Percentiles rank a stretch among this genome's conserved stretches.
Evolutionary conservation across 2,113 vertebrate species (phyloP).

Genomic region (Syrrhaptes paradoxus): DNA sequence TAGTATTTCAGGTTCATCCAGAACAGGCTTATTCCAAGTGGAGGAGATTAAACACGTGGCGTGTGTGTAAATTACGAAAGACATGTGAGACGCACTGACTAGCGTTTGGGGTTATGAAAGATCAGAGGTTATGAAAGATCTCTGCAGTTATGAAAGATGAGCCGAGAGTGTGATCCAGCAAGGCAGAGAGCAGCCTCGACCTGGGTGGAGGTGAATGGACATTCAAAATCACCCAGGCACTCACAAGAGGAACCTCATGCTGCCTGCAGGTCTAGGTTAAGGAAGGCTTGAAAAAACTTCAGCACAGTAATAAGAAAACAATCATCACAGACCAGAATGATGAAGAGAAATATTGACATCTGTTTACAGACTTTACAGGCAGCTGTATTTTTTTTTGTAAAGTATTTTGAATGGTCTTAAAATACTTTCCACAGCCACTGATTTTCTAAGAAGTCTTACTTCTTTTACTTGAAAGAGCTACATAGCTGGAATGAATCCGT

Average conservation of each 20-base stretch:
- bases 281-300: neutral
- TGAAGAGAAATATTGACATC: neutral
- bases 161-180: neutral
- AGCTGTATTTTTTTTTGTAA: neutral
- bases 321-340: neutral
- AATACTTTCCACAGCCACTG: neutral
- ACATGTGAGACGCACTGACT: slow-evolving; percentile 1
- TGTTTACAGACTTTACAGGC: neutral
- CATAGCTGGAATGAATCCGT: neutral
- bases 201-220: neutral
- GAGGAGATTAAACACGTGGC: neutral
- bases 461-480: neutral
- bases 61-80: neutral
- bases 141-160: slow-evolving; percentile 28
- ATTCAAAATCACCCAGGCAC: neutral
- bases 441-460: neutral
- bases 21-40: neutral
- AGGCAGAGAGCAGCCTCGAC: neutral
- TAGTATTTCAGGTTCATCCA: slow-evolving; percentile 38
- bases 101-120: slow-evolving; percentile 16
- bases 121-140: slow-evolving; percentile 57
- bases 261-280: neutral
- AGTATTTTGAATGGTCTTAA: neutral
- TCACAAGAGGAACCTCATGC: neutral
- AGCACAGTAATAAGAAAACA: neutral